Evolutionary conservation across 1,140 invertebrate species (phyloP), one percentile per base, ranked within the genome.

Genomic region (Sminthurides bifidus): DNA sequence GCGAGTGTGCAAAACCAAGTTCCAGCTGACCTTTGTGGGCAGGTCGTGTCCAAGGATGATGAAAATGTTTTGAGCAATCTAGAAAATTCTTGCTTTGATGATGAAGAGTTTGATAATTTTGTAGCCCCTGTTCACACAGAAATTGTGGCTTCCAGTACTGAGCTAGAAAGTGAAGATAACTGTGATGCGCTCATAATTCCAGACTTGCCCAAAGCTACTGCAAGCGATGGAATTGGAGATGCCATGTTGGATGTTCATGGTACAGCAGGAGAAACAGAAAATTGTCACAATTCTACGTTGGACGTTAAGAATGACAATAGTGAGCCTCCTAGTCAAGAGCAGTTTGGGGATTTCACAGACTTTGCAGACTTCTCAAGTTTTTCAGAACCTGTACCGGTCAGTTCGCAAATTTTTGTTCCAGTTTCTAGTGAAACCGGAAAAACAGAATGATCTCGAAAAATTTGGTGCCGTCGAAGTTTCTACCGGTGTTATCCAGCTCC

Each of bases 51-150:
- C 33, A 35, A 35, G 33, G n/a, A n/a, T n/a, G n/a, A 35, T 10
- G 33, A 35, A 35, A 35, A 10, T 10, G 10, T 35, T 35, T 35
- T 35, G 10, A 35, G n/a, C 33, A n/a, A 10, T n/a, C 33, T 10
- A 3, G 41, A 43, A 14, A 24, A 43, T 23, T 23, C 19, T 43
- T 43, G n/a, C n/a, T 43, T 15, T 5, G 46, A 49, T 33, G 46
- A 49, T 4, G n/a, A 29, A n/a, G 46, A 49, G 4, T 49, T 49
- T 49, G 46, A 49, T 21, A 26, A 49, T 49, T 49, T 49, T 33
- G n/a, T n/a, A n/a, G n/a, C n/a, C n/a, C n/a, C n/a, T n/a, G n/a
- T n/a, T n/a, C n/a, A n/a, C n/a, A n/a, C n/a, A n/a, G n/a, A n/a
- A n/a, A n/a, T n/a, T n/a, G n/a, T n/a, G n/a, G n/a, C n/a, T n/a